phyloP scores from a whole-genome alignment of 30 jellyfish, hydroid and myxozoan genomes.

The Euphysa ruthae region DNA sequence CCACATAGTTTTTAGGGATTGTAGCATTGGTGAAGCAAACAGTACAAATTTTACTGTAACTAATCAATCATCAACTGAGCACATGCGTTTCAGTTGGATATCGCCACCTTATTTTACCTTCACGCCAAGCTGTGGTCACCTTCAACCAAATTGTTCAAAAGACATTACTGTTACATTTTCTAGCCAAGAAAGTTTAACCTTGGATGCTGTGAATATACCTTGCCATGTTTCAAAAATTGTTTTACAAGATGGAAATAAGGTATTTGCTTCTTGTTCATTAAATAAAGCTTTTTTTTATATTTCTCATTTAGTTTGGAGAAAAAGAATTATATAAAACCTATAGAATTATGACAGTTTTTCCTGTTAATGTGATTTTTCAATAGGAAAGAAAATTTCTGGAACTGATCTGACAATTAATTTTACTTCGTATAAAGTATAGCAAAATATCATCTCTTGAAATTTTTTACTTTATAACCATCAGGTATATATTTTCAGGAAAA shows the following conservation, averaged over 20 bases:
- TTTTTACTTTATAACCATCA: too few species aligned
- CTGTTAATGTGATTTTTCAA: too few species aligned
- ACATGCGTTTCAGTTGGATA: constrained; percentile 57
- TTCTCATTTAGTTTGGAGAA: too few species aligned
- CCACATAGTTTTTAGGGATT: constrained; percentile 60
- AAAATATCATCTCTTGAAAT: too few species aligned
- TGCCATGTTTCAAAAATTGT: constrained; percentile 53
- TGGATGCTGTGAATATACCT: constrained; percentile 41
- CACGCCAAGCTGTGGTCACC: constrained; percentile 69
- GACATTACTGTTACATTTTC: constrained; percentile 55
- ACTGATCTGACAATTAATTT: too few species aligned
- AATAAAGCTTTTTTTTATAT: too few species aligned
- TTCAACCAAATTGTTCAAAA: constrained; percentile 77
- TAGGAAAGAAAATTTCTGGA: too few species aligned
- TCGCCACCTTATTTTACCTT: constrained; percentile 58
- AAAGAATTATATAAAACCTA: too few species aligned
- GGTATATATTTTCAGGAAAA: too few species aligned
- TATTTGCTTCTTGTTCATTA: too few species aligned
- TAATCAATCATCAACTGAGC: constrained; percentile 54
- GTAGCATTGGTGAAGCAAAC: constrained; percentile 35
- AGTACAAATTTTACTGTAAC: constrained; percentile 51
- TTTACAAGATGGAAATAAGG: constrained; percentile 23
- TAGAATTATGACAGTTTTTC: too few species aligned
- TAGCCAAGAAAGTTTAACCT: constrained; percentile 34
- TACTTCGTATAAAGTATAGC: too few species aligned